phyloP scores from a whole-genome alignment of 2,113 vertebrate species.

The Tenrec ecaudatus region DNA sequence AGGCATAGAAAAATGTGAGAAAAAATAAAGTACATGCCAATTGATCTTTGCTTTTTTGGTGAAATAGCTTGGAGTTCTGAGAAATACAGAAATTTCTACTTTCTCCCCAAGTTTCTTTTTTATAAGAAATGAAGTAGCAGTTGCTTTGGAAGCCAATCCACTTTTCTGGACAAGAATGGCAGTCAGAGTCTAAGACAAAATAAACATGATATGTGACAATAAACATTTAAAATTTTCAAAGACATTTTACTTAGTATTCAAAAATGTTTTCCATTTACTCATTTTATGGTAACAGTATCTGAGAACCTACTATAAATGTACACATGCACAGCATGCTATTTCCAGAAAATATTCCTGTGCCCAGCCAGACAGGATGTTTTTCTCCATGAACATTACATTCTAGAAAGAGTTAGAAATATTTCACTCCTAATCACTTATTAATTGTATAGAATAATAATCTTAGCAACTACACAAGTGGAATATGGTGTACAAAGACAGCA shows the following conservation, averaged over 20 bases:
- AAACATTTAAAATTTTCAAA: background rate
- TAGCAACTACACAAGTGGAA: background rate
- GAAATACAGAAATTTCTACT: conserved; percentile 57
- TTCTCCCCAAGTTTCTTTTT: conserved; percentile 10
- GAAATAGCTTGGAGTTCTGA: conserved; percentile 71
- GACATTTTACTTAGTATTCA: background rate
- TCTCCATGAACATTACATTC: background rate
- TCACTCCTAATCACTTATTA: background rate
- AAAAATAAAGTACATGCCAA: conserved; percentile 66
- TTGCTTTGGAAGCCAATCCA: conserved; percentile 59
- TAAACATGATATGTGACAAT: background rate
- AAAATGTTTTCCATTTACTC: background rate
- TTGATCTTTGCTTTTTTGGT: background rate
- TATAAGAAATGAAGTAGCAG: conserved; percentile 71
- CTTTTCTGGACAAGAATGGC: background rate
- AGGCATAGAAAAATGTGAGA: background rate
- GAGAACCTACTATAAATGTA: background rate
- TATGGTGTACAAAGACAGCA: background rate
- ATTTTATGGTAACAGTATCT: background rate
- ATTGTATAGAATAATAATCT: background rate
- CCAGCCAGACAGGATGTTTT: background rate
- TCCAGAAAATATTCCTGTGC: background rate
- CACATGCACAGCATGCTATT: background rate
- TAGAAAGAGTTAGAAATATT: background rate
- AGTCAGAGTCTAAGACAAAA: background rate